Percentiles rank a stretch among this genome's conserved stretches.
phyloP scores from a whole-genome alignment of 2,797 vertebrate genomes.

The Spinus olivaceus region DNA sequence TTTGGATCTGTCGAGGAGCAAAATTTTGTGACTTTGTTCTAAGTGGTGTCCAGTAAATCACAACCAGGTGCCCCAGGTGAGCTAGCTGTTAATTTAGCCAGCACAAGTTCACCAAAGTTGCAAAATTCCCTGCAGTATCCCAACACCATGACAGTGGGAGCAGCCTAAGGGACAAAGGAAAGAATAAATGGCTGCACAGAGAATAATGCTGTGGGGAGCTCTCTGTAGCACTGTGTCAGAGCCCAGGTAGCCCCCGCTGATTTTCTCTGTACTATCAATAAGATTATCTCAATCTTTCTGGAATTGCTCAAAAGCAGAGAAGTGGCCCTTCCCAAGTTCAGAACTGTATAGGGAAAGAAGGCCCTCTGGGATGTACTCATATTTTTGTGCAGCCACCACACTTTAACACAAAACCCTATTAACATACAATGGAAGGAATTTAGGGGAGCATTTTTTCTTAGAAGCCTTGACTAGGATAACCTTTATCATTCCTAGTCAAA shows the following conservation, averaged over 20 bases:
- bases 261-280: neutral
- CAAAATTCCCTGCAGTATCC: neutral
- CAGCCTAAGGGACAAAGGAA: neutral
- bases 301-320: neutral
- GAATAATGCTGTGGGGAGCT: neutral
- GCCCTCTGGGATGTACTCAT: neutral
- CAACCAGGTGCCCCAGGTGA: neutral
- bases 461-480: neutral
- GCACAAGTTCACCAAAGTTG: neutral
- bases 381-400: neutral
- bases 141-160: neutral
- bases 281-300: neutral
- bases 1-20: neutral
- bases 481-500: neutral
- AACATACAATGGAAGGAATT: neutral
- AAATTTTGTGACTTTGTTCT: neutral
- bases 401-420: neutral
- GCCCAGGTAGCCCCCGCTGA: neutral
- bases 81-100: neutral
- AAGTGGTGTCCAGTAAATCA: neutral
- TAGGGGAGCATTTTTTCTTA: neutral
- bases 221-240: neutral
- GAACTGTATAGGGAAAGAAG: neutral
- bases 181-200: neutral
- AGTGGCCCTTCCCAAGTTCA: neutral